A percentile compares a stretch with the other conserved stretches of the same genome.
Evolutionary conservation across 2,888 invertebrate genomes (phyloP).

Genomic region (Agrochola macilenta): DNA sequence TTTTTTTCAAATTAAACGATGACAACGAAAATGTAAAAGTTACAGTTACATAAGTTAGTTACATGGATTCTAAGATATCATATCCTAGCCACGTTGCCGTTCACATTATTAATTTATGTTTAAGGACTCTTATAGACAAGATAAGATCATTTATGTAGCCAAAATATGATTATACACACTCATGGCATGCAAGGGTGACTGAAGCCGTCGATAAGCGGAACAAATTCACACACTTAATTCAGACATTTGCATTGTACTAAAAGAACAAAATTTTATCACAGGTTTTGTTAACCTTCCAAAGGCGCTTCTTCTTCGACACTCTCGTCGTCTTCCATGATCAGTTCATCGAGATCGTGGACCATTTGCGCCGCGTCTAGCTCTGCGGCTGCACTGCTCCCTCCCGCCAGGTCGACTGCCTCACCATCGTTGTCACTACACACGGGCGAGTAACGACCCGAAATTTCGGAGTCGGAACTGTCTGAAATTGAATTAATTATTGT

Average conservation of each 20-base stretch:
- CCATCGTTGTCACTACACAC: constrained; percentile 90
- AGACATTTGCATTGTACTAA: background rate
- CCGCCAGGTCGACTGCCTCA: constrained; percentile 71
- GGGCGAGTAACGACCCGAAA: constrained; percentile 92
- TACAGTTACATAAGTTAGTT: background rate
- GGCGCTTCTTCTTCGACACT: constrained; percentile 78
- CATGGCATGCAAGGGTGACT: background rate
- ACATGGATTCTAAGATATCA: background rate
- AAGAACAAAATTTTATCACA: background rate
- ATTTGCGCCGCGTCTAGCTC: constrained; percentile 81
- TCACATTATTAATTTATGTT: background rate
- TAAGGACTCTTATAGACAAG: background rate
- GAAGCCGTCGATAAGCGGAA: background rate
- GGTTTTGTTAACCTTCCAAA: constrained; percentile 72
- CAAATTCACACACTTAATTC: background rate
- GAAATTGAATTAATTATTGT: no score
- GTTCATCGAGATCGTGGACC: constrained; percentile 84
- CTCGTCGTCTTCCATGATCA: constrained; percentile 85
- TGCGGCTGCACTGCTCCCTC: constrained; percentile 56
- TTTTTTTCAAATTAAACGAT: background rate
- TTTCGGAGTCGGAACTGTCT: constrained; percentile 90
- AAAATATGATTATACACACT: background rate
- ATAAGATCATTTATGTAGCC: background rate
- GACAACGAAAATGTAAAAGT: background rate
- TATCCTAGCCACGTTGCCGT: background rate